Conservation (phyloP, 2,113 vertebrate genomes). For the Dermatemys mawii region DNA sequence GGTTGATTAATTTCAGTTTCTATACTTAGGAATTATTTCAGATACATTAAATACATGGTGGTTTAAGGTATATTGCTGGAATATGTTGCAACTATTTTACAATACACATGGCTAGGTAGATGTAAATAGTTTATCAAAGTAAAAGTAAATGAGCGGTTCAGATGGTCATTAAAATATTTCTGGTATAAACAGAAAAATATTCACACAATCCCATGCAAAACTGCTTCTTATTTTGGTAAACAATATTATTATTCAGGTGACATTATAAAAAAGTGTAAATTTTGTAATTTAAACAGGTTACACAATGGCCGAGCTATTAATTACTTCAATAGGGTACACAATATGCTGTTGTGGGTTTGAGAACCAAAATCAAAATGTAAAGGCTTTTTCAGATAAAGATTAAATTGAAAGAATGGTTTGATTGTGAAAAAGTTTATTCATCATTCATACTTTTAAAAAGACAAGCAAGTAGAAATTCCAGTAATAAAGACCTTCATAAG, state of each 20-base stretch:
- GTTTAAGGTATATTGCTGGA: neutral
- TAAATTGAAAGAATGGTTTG: neutral
- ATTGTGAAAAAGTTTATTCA: conserved; percentile 28
- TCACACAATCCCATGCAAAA: neutral
- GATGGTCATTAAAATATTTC: neutral
- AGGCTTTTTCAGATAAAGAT: neutral
- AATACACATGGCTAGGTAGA: neutral
- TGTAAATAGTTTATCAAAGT: neutral
- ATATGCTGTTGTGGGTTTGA: neutral
- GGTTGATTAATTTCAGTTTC: neutral
- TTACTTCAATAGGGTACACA: neutral
- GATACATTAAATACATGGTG: neutral
- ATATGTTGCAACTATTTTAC: neutral
- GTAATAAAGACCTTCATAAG: neutral
- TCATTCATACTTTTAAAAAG: conserved; percentile 5
- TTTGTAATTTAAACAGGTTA: neutral
- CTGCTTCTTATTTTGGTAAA: neutral
- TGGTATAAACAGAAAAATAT: neutral
- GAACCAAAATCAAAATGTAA: neutral
- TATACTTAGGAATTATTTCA: neutral
- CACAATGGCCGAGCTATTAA: neutral
- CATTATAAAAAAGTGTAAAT: neutral
- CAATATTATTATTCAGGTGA: neutral
- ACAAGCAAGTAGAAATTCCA: neutral
- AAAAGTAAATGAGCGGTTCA: neutral